Conservation (phyloP, 2,797 vertebrate genomes). For the Paedocypris micromegethes region DNA sequence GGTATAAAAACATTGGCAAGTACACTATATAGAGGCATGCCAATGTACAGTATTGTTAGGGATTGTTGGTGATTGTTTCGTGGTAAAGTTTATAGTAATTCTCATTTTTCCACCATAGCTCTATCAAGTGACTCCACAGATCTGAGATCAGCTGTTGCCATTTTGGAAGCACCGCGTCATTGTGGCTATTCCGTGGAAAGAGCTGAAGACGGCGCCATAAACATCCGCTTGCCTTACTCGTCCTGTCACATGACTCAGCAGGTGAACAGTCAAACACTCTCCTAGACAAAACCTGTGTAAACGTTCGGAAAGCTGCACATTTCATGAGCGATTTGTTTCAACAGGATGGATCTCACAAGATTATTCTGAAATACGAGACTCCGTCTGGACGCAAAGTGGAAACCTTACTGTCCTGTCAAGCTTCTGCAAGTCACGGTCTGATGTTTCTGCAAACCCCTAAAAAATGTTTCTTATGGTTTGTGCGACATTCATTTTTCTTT, state of each 20-base stretch:
- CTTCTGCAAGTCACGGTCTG: slow-evolving; percentile 56
- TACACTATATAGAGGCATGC: too few relatives aligned
- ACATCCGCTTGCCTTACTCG: slow-evolving; percentile 57
- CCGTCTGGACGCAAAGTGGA: slow-evolving; percentile 48
- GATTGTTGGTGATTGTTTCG: not conserved
- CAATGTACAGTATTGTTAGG: not conserved
- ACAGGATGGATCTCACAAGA: slow-evolving; percentile 59
- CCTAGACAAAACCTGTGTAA: not conserved
- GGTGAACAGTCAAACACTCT: slow-evolving; percentile 54
- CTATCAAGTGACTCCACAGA: slow-evolving; percentile 47
- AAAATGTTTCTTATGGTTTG: not conserved
- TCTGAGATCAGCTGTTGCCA: slow-evolving; percentile 42
- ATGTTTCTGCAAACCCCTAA: not conserved
- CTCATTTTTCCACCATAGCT: not conserved
- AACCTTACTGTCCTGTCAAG: slow-evolving; percentile 59
- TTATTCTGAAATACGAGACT: slow-evolving; percentile 57
- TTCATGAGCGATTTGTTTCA: slow-evolving; percentile 24
- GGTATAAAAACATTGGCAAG: too few relatives aligned
- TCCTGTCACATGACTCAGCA: slow-evolving; percentile 66
- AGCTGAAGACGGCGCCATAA: slow-evolving; percentile 55
- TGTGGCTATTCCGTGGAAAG: slow-evolving; percentile 65
- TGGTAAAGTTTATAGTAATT: not conserved
- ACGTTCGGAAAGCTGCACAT: not conserved
- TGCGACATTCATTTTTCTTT: slow-evolving; percentile 36
- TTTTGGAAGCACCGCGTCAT: slow-evolving; percentile 56